Evolutionary conservation across 2,888 invertebrate species (phyloP).

Genomic region (Drosophila multiciliata): DNA sequence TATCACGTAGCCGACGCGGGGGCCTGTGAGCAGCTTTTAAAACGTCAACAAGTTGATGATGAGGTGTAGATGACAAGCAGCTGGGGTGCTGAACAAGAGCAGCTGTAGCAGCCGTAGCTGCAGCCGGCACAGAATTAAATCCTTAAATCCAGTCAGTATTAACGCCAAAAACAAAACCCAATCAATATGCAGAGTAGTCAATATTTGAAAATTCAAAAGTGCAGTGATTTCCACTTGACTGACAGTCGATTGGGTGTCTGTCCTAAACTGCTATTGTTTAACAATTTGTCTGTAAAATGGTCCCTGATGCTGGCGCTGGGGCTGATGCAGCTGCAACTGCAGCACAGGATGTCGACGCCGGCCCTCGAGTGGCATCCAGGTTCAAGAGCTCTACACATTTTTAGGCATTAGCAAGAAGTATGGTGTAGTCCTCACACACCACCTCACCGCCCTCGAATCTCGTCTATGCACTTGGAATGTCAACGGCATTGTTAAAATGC

Average conservation of each 20-base stretch:
- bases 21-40: conserved; percentile 38
- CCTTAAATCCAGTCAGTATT: conserved; percentile 28
- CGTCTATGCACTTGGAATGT: conserved; percentile 62
- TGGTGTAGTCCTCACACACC: conserved; percentile 7
- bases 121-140: conserved; percentile 7
- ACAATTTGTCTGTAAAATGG: conserved; percentile 58
- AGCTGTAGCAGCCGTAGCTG: background rate
- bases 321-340: conserved; percentile 12
- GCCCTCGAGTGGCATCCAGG: conserved; percentile 51
- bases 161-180: conserved; percentile 41
- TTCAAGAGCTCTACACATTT: conserved; percentile 67
- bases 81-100: conserved; percentile 10
- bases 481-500: conserved; percentile 59
- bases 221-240: conserved; percentile 60
- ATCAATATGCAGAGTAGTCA: conserved; percentile 68
- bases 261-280: conserved; percentile 70
- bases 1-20: conserved; percentile 31
- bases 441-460: background rate
- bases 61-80: conserved; percentile 61
- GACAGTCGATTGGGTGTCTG: conserved; percentile 43
- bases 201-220: conserved; percentile 64
- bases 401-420: conserved; percentile 70
- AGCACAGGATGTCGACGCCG: conserved; percentile 49
- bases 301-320: background rate
- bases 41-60: conserved; percentile 78